Percentiles rank a stretch among this genome's conserved stretches.
Conservation (phyloP, 2,113 vertebrate species). For the human region DNA sequence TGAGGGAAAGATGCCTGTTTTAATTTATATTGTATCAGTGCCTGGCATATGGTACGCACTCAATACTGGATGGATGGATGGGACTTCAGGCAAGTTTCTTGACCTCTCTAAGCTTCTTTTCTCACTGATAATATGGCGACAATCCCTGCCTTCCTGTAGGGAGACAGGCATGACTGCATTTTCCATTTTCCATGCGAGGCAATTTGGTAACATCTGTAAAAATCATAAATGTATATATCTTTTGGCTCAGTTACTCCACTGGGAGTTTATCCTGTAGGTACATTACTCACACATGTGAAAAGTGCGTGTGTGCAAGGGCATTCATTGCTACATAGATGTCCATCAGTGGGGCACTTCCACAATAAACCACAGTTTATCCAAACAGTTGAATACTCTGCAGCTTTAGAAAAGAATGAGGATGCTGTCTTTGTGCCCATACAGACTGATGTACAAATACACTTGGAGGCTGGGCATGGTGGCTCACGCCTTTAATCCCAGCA, state of each 20-base stretch:
- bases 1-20: neutral
- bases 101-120: neutral
- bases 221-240: rapidly evolving
- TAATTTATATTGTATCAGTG: rapidly evolving
- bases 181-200: rapidly evolving
- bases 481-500: no score
- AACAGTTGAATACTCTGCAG: rapidly evolving
- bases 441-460: rapidly evolving
- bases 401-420: rapidly evolving
- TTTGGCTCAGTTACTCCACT: neutral
- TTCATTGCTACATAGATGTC: rapidly evolving
- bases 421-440: no score
- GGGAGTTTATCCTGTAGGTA: neutral
- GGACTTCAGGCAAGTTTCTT: neutral
- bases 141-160: neutral
- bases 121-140: rapidly evolving
- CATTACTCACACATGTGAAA: rapidly evolving
- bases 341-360: neutral
- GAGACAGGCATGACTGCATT: rapidly evolving
- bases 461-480: no score
- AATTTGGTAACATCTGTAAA: rapidly evolving
- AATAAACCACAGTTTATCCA: rapidly evolving
- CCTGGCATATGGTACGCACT: rapidly evolving
- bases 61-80: no score
- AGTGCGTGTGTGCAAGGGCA: rapidly evolving